phyloP scores from a whole-genome alignment of 2,113 vertebrate genomes.

The Rattus norvegicus region DNA sequence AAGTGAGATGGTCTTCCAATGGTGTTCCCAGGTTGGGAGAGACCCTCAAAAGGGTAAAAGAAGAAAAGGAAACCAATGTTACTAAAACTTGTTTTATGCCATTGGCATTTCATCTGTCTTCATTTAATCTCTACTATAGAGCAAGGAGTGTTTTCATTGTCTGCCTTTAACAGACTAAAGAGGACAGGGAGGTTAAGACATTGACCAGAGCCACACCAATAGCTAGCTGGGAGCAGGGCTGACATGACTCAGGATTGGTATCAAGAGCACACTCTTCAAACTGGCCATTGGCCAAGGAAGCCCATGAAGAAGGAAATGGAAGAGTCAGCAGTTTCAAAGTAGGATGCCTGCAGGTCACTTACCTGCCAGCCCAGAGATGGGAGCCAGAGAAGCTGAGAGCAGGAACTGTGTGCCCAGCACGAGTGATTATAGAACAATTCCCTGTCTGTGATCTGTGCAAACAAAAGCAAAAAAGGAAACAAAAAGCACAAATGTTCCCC shows the following conservation, averaged over 20 bases:
- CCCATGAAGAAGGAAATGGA: not conserved
- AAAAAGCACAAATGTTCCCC: not conserved
- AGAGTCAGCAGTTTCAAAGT: not conserved
- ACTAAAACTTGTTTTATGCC: not conserved
- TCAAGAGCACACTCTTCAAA: not conserved
- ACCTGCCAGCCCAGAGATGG: not conserved
- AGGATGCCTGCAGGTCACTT: accelerated
- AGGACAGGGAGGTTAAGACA: not conserved
- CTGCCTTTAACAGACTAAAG: not conserved
- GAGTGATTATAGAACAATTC: accelerated
- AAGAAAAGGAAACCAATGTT: not conserved
- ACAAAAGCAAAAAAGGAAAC: not conserved
- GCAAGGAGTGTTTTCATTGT: not conserved
- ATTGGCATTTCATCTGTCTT: not conserved
- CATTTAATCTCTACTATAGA: not conserved
- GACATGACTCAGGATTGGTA: no score
- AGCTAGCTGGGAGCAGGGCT: not conserved
- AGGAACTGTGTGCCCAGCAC: accelerated
- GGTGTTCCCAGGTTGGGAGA: accelerated
- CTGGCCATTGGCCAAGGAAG: not conserved
- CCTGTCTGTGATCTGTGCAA: not conserved
- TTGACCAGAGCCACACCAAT: not conserved
- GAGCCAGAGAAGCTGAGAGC: not conserved
- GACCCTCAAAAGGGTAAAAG: not conserved
- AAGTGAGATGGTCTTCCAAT: not conserved